These are phyloP conservation scores for Xylophagus ater DNA, from an alignment of 2,888 invertebrate species.

Conservation along the genomic window DNA sequence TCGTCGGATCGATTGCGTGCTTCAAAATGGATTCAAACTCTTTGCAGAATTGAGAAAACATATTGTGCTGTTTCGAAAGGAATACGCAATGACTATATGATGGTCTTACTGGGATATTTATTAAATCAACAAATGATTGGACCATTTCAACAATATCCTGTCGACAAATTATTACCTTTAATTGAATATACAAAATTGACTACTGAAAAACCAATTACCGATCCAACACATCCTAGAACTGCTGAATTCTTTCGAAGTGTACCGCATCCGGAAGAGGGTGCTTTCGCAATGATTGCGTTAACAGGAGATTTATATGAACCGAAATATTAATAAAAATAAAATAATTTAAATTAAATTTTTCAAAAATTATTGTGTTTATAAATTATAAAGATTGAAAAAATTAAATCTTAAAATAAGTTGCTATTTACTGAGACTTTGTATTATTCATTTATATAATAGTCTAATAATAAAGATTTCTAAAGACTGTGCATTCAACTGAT, in stretches of 20 bases:
- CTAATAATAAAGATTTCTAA: too few relatives aligned
- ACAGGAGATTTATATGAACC: slow-evolving; percentile 39
- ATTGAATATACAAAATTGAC: slow-evolving; percentile 33
- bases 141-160: slow-evolving; percentile 41
- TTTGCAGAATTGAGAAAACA: slow-evolving; percentile 39
- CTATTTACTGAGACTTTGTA: too few relatives aligned
- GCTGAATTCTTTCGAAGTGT: slow-evolving; percentile 40
- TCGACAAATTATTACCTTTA: slow-evolving; percentile 35
- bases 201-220: slow-evolving; percentile 38
- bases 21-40: slow-evolving; percentile 42
- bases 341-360: too few relatives aligned
- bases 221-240: slow-evolving; percentile 39
- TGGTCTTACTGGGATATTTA: slow-evolving; percentile 41
- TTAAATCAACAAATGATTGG: slow-evolving; percentile 33
- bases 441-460: too few relatives aligned
- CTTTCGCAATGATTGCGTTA: slow-evolving; percentile 45
- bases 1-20: slow-evolving; percentile 39
- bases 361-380: too few relatives aligned
- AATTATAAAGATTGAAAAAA: too few relatives aligned
- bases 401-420: too few relatives aligned
- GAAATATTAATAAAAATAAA: slow-evolving; percentile 2
- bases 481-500: too few relatives aligned
- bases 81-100: slow-evolving; percentile 46
- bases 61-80: slow-evolving; percentile 42
- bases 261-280: slow-evolving; percentile 43